Evolutionary conservation across 1,140 invertebrate species (phyloP).

Genomic region (Drosophila insularis): DNA sequence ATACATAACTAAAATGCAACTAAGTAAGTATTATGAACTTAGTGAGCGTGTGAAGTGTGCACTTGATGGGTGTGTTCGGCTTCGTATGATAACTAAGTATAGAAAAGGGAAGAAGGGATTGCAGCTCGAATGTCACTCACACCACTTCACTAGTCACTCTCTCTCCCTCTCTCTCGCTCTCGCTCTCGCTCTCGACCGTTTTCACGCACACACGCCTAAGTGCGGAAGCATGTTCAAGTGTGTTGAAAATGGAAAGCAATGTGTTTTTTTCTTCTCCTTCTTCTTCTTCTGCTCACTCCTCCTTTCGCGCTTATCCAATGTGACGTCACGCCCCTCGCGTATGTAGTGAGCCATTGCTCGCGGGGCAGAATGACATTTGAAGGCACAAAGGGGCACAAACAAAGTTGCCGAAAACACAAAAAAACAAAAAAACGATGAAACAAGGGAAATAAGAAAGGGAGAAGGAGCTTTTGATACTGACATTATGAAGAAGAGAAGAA

Average conservation of each 20-base stretch:
- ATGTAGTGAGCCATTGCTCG: slow-evolving; percentile 40
- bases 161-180: neutral
- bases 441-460: slow-evolving; percentile 6
- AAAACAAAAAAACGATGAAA: neutral
- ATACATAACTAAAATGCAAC: slow-evolving; percentile 58
- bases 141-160: slow-evolving; percentile 5
- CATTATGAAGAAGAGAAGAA: neutral
- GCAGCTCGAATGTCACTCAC: slow-evolving; percentile 58
- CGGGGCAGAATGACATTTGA: slow-evolving; percentile 57
- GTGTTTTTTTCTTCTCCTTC: slow-evolving; percentile 43
- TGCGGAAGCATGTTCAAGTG: slow-evolving; percentile 44
- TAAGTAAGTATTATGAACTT: slow-evolving; percentile 77
- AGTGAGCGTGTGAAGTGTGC: slow-evolving; percentile 73
- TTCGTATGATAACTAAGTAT: too few relatives aligned
- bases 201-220: slow-evolving; percentile 63
- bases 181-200: neutral
- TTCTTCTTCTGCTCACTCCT: slow-evolving; percentile 25
- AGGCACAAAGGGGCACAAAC: slow-evolving; percentile 45
- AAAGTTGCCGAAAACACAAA: slow-evolving; percentile 42
- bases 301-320: neutral
- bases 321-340: slow-evolving; percentile 53
- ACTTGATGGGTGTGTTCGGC: slow-evolving; percentile 45
- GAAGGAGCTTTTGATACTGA: neutral
- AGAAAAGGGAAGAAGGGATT: neutral
- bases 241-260: slow-evolving; percentile 65